Evolutionary conservation across 1,140 invertebrate species (phyloP).

Genomic region (Lasioglossum albipes): DNA sequence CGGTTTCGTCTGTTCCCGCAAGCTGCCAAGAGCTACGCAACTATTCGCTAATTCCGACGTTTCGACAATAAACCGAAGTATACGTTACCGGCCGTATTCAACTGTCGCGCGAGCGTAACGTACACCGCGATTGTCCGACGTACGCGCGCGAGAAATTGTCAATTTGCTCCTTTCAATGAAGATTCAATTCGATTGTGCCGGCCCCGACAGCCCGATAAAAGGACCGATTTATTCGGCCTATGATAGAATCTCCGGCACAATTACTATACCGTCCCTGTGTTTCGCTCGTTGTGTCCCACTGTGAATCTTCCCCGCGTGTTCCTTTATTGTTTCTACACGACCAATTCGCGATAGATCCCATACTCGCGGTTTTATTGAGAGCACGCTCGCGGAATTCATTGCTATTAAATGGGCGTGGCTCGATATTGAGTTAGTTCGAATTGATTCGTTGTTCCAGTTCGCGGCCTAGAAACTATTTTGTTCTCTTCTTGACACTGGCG

Average conservation of each 20-base stretch:
- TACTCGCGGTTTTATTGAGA: too few relatives aligned
- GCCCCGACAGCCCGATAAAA: neutral
- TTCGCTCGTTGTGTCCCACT: neutral
- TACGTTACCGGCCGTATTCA: neutral
- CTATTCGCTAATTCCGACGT: conserved; percentile 20
- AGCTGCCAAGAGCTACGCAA: neutral
- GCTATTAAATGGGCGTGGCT: too few relatives aligned
- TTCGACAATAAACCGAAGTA: conserved; percentile 17
- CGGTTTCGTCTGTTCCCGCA: neutral
- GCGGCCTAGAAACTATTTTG: too few relatives aligned
- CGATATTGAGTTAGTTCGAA: too few relatives aligned
- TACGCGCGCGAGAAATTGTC: conserved; percentile 43
- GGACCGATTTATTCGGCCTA: conserved; percentile 43
- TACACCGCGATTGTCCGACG: conserved; percentile 24
- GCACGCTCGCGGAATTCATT: too few relatives aligned
- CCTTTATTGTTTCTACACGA: too few relatives aligned
- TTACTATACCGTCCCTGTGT: conserved; percentile 6
- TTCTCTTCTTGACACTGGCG: too few relatives aligned
- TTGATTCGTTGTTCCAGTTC: too few relatives aligned
- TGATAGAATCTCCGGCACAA: conserved; percentile 26
- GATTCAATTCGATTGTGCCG: conserved; percentile 20
- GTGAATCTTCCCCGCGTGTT: too few relatives aligned
- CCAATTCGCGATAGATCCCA: too few relatives aligned
- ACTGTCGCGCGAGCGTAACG: conserved; percentile 13
- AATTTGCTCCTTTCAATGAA: conserved; percentile 47